Conservation (phyloP, 2,113 vertebrate species). For the Nycticorax nycticorax region DNA sequence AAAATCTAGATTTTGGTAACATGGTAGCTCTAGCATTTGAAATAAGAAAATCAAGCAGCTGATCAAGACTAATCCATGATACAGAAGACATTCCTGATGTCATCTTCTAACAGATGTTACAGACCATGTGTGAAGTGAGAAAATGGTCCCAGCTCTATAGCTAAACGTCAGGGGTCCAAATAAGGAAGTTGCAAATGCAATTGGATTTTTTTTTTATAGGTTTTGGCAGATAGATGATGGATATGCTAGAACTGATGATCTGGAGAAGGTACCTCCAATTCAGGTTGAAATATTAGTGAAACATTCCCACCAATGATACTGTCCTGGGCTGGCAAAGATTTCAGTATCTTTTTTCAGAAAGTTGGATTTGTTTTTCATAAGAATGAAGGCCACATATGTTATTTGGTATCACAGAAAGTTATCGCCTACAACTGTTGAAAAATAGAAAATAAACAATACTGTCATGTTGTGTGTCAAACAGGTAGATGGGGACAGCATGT, state of each 20-base stretch:
- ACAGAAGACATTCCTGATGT: background rate
- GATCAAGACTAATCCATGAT: background rate
- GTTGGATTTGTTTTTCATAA: background rate
- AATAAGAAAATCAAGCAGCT: background rate
- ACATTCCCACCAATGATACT: background rate
- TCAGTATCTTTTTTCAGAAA: background rate
- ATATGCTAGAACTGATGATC: background rate
- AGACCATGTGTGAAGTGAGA: background rate
- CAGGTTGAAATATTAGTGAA: background rate
- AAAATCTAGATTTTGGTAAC: background rate
- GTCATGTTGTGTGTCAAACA: background rate
- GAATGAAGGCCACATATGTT: background rate
- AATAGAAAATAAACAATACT: background rate
- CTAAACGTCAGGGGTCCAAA: background rate
- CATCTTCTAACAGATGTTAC: background rate
- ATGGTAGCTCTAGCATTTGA: background rate
- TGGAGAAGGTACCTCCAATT: background rate
- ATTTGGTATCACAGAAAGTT: background rate
- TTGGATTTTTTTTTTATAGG: background rate
- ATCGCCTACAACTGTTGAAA: background rate
- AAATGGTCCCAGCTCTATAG: background rate
- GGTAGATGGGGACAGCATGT: background rate
- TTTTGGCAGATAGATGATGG: background rate
- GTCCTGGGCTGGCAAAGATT: background rate
- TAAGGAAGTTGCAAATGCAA: background rate